These are phyloP conservation scores for Acleris literana DNA, from an alignment of 2,888 invertebrate genomes.

Conservation along the genomic window DNA sequence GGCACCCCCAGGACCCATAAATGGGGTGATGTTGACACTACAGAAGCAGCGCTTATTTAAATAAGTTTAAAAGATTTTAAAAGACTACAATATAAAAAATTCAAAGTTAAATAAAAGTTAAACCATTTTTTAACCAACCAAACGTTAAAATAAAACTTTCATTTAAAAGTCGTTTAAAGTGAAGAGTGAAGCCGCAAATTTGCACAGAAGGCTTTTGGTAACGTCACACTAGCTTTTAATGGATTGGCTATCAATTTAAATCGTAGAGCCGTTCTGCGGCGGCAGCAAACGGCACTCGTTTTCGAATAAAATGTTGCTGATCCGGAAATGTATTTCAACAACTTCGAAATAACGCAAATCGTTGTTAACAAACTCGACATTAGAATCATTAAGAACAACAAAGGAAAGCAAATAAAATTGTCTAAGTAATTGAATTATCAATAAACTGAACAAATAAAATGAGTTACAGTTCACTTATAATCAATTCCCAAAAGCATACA, in stretches of 20 bases:
- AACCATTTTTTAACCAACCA: background rate
- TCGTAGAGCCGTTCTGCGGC: conserved; percentile 11
- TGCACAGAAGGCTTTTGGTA: conserved; percentile 18
- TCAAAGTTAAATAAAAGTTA: background rate
- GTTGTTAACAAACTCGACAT: too few species aligned
- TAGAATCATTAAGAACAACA: too few species aligned
- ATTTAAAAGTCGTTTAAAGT: conserved; percentile 3
- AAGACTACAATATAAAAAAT: background rate
- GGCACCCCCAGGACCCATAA: conserved; percentile 58
- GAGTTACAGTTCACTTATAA: too few species aligned
- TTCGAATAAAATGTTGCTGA: conserved; percentile 9
- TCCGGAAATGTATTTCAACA: background rate
- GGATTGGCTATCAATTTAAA: conserved; percentile 32
- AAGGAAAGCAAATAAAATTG: too few species aligned
- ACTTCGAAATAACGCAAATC: background rate
- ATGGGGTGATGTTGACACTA: conserved; percentile 57
- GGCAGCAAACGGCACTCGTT: conserved; percentile 2
- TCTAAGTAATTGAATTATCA: too few species aligned
- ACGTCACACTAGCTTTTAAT: conserved; percentile 27
- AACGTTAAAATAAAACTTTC: background rate
- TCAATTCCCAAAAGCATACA: background rate
- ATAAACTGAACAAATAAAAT: too few species aligned
- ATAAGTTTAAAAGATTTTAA: conserved; percentile 47
- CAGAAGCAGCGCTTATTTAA: conserved; percentile 54
- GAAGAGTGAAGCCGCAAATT: conserved; percentile 14